Percentiles rank a stretch among this genome's conserved stretches.
These are phyloP conservation scores for Zaprionus kolodkinae DNA, from an alignment of 1,140 invertebrate species.

Conservation along the genomic window DNA sequence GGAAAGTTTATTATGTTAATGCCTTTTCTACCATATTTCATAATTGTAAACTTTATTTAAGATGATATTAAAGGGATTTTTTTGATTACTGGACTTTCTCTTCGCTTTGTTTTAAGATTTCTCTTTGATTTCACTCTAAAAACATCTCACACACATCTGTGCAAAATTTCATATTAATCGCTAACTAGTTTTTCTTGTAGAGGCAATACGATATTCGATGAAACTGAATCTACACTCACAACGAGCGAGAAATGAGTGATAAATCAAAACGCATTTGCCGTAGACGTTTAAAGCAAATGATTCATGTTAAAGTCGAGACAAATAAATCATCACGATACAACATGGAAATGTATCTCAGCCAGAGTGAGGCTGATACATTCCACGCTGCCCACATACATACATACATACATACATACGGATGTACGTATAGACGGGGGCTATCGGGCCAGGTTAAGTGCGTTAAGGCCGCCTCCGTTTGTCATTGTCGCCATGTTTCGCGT, in stretches of 20 bases:
- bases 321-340: constrained; percentile 65
- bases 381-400: constrained; percentile 14
- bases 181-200: no score
- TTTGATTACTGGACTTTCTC: no score
- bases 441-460: constrained; percentile 52
- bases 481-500: constrained; percentile 54
- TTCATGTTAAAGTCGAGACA: constrained; percentile 70
- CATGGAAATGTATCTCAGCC: constrained; percentile 45
- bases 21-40: no score
- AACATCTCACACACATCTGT: no score
- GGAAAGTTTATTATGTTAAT: no score
- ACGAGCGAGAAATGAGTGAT: constrained; percentile 21
- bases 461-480: constrained; percentile 48
- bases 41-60: no score
- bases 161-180: no score
- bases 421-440: neutral
- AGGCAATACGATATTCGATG: no score
- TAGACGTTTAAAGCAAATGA: constrained; percentile 70
- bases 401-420: neutral
- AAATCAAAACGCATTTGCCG: constrained; percentile 65
- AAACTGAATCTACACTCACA: no score
- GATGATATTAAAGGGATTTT: no score
- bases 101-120: no score
- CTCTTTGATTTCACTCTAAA: no score
- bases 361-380: constrained; percentile 21